phyloP scores from a whole-genome alignment of 2,113 vertebrate species.

The Oreocharis arfaki region DNA sequence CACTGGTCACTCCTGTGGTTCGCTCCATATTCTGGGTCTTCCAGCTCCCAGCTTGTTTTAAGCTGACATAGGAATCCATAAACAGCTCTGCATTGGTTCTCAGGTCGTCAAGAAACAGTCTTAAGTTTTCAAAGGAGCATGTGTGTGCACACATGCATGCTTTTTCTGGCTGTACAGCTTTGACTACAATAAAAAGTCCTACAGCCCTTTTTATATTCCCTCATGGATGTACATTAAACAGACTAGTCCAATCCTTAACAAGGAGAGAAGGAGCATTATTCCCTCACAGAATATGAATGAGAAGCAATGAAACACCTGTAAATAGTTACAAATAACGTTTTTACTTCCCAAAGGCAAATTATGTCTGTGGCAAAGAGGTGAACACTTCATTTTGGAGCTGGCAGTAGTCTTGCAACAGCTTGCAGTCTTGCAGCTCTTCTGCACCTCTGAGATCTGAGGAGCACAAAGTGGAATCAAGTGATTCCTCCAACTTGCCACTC shows the following conservation, averaged over 20 bases:
- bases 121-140: neutral
- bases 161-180: neutral
- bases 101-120: neutral
- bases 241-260: neutral
- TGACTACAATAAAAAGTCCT: neutral
- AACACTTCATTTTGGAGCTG: neutral
- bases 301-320: neutral
- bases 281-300: neutral
- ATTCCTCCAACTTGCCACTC: neutral
- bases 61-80: neutral
- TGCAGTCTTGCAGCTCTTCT: neutral
- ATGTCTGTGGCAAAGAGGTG: neutral
- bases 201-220: neutral
- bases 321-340: neutral
- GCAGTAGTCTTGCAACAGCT: neutral
- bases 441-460: neutral
- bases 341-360: neutral
- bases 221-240: neutral
- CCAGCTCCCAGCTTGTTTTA: neutral
- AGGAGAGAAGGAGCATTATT: neutral
- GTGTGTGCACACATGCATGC: rapidly evolving
- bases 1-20: neutral
- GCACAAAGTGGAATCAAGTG: neutral
- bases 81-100: neutral
- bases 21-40: neutral